Evolutionary conservation across 1,140 invertebrate genomes (phyloP), one percentile per base, ranked within the genome.

Genomic region (Sipha flava): DNA sequence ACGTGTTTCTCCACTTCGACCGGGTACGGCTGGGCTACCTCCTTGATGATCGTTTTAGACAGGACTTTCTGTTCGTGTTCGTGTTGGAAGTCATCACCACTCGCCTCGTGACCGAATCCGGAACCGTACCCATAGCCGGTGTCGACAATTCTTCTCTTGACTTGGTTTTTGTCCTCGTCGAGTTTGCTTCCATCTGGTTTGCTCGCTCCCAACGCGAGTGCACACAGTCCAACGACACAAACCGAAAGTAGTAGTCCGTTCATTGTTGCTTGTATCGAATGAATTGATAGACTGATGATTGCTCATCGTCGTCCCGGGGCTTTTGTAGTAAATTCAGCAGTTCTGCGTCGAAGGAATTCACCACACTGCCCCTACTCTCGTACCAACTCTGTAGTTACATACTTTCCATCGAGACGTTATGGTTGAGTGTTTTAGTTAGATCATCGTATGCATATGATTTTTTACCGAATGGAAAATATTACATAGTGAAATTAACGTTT

Each of bases 121-220:
- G 88, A 88, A 18, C 89, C 90, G 82, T 88, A 88, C 6, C 89
- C 88, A 80, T 89, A 89, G 49, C 90, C 88, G 81, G 89, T 66
- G 82, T 87, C 87, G 45, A 64, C 49, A 9, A 81, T 40, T 7
- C 80, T 72, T 43, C 80, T 54, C 40, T 81, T 81, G 9, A 16
- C 70, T 9, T 81, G 80, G 1, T 16, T 75, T 31, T 81, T 81
- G 21, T 26, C 43, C 23, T 45, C 16, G 23, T 14, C 26, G n/a
- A n/a, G 3, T 23, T 29, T 21, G 26, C 57, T 49, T 64, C 31
- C 4, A n/a, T 4, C 16, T 10, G 2, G 16, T 10, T 47, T 26
- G 23, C n/a, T 26, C 6, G 14, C 45, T 2, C 23, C 7, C 0
- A 49, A 1, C 43, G 31, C 43, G 1, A 31, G 54, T 6, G 64